Evolutionary conservation across 2,888 invertebrate genomes (phyloP).

Genomic region (Pediacus dermestoides): DNA sequence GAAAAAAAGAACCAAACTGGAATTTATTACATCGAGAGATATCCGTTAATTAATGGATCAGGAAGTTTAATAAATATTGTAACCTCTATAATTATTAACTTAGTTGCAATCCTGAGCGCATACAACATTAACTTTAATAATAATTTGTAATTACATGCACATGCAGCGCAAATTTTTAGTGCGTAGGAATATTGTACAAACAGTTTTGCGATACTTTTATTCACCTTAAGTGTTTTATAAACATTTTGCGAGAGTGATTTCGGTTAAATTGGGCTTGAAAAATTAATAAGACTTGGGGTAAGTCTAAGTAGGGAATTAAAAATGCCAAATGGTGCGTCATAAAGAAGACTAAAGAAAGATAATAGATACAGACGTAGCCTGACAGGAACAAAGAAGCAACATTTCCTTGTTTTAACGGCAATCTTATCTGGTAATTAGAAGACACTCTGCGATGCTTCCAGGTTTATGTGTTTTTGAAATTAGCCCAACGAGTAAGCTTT

Average conservation of each 20-base stretch:
- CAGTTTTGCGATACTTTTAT: too few relatives aligned
- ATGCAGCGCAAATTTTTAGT: too few relatives aligned
- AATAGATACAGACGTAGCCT: slow-evolving; percentile 21
- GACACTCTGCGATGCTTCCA: slow-evolving; percentile 32
- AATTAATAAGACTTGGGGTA: slow-evolving; percentile 29
- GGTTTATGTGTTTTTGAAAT: slow-evolving; percentile 42
- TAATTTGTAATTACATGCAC: too few relatives aligned
- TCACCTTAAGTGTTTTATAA: slow-evolving; percentile 4
- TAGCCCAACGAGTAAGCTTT: slow-evolving; percentile 34
- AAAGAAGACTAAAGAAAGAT: slow-evolving; percentile 24
- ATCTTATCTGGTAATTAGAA: slow-evolving; percentile 44
- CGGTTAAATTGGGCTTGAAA: slow-evolving; percentile 29
- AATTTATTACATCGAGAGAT: too few relatives aligned
- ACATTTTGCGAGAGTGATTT: slow-evolving; percentile 20
- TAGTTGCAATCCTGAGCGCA: too few relatives aligned
- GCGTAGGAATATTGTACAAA: too few relatives aligned
- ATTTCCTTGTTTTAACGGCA: slow-evolving; percentile 34
- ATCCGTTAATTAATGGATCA: too few relatives aligned
- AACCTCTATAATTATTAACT: too few relatives aligned
- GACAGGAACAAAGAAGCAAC: slow-evolving; percentile 35
- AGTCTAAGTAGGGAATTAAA: slow-evolving; percentile 29
- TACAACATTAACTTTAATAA: too few relatives aligned
- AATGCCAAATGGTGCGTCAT: slow-evolving; percentile 29
- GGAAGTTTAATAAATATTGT: too few relatives aligned
- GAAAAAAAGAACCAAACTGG: too few relatives aligned